Evolutionary conservation across 1,140 invertebrate species (phyloP), one percentile per base, ranked within the genome.

Genomic region (Bombyx mandarina): DNA sequence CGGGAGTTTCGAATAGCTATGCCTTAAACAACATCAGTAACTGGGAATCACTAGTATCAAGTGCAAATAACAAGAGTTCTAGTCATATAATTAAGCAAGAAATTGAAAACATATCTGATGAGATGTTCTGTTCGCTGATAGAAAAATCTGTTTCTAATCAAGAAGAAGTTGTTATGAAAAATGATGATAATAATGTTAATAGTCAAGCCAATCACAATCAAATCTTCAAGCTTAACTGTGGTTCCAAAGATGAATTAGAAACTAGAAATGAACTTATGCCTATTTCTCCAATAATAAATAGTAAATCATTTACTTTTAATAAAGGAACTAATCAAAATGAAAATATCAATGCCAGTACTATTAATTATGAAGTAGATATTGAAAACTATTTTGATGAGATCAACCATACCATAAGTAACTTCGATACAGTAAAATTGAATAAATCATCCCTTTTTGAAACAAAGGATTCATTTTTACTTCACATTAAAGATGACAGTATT

Each of bases 391-490:
- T 83, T 61, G 64, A 84, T 57, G 43, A 61, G 3, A 60, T 83
- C 47, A 82, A 83, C 75, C 63, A 85, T 60, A 76, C 82, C 35
- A 76, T 85, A 45, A 50, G 43, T 45, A 58, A 65, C 43, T 47
- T 62, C 45, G 50, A 61, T 63, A 61, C 61, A 60, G 73, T 49
- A 45, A 73, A 62, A 65, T 67, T 65, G 54, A 60, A 69, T 52
- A 69, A 61, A 55, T 61, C 52, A 47, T 71, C 52, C 18, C 48
- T 80, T 22, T 76, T 80, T 77, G 78, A 84, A 61, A 77, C 74
- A 8, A 82, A 68, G 63, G 78, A 84, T 60, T 84, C 81, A 9
- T 84, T 82, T 60, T 61, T 83, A 54, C 50, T 83, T 18, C 74
- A 83, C 54, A 74, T 82, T 26, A 71, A 73, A 58, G 75, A 82